phyloP scores from a whole-genome alignment of 2,797 vertebrate species.

The Cynopterus sphinx region DNA sequence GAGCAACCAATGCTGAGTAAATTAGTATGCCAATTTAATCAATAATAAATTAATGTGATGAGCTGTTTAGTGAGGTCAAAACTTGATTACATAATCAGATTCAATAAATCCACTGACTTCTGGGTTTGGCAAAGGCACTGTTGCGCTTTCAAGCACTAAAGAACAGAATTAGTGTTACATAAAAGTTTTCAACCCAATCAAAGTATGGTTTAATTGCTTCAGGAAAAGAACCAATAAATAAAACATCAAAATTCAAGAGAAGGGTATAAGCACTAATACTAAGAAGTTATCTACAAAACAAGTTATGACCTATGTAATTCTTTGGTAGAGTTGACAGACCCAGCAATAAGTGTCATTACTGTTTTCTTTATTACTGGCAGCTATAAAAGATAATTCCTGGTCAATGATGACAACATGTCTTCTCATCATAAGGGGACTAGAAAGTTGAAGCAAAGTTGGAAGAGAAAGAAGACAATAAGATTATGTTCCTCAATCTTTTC shows the following conservation, averaged over 20 bases:
- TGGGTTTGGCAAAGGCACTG: constrained; percentile 25
- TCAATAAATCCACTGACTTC: background rate
- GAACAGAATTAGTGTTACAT: background rate
- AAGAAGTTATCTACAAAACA: constrained; percentile 15
- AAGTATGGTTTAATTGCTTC: constrained; percentile 38
- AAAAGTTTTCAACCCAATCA: constrained; percentile 33
- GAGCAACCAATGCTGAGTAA: constrained; percentile 1
- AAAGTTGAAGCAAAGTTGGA: constrained; percentile 21
- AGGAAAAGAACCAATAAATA: background rate
- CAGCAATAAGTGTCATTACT: background rate
- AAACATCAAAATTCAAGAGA: constrained; percentile 24
- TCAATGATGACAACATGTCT: background rate
- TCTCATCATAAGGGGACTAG: background rate
- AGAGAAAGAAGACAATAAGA: constrained; percentile 26
- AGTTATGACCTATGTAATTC: background rate
- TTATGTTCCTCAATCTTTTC: background rate
- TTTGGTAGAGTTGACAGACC: background rate
- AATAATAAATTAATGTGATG: background rate
- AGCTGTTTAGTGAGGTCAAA: constrained; percentile 18
- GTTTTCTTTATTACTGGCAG: background rate
- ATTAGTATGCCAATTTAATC: background rate
- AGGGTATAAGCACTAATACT: background rate
- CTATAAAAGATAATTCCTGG: background rate
- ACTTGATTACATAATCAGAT: constrained; percentile 18
- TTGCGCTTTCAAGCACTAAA: background rate